Evolutionary conservation across 2,113 vertebrate species (phyloP).

Genomic region (Pao palembangensis): DNA sequence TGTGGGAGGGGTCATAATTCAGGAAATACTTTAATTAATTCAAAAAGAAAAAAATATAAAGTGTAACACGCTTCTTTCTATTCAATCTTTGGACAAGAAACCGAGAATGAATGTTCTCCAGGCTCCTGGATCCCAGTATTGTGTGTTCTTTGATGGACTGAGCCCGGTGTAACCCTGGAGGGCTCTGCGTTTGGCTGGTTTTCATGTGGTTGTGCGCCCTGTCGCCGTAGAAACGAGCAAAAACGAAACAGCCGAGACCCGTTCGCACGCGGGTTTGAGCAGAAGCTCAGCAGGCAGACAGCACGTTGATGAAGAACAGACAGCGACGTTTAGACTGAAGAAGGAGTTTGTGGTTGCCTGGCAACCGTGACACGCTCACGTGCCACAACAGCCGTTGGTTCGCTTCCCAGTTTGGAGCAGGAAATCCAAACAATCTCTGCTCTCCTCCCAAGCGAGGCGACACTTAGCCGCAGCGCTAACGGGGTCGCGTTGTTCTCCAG

Average conservation of each 20-base stretch:
- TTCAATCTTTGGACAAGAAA: conserved; percentile 60
- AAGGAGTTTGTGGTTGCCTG: no score
- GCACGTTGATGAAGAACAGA: no score
- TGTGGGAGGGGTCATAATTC: conserved; percentile 46
- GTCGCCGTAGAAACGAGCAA: conserved; percentile 35
- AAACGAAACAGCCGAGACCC: conserved; percentile 11
- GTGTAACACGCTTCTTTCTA: conserved; percentile 61
- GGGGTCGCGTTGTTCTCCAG: no score
- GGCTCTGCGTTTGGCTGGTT: conserved; percentile 54
- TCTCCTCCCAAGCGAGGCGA: no score
- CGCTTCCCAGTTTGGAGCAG: no score
- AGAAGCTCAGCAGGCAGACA: no score
- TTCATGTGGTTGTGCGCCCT: conserved; percentile 53
- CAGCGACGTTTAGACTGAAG: no score
- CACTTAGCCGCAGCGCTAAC: no score
- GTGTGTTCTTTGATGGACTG: conserved; percentile 54
- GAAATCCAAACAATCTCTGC: no score
- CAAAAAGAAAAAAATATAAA: conserved; percentile 55
- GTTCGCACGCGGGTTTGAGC: conserved; percentile 17
- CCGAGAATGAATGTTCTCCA: conserved; percentile 66
- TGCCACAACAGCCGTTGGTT: no score
- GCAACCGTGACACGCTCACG: no score
- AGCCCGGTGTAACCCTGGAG: conserved; percentile 58
- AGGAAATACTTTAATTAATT: conserved; percentile 61
- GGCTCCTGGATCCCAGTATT: conserved; percentile 56